phyloP scores from a whole-genome alignment of 2,113 vertebrate genomes.

The Xiphophorus hellerii region DNA sequence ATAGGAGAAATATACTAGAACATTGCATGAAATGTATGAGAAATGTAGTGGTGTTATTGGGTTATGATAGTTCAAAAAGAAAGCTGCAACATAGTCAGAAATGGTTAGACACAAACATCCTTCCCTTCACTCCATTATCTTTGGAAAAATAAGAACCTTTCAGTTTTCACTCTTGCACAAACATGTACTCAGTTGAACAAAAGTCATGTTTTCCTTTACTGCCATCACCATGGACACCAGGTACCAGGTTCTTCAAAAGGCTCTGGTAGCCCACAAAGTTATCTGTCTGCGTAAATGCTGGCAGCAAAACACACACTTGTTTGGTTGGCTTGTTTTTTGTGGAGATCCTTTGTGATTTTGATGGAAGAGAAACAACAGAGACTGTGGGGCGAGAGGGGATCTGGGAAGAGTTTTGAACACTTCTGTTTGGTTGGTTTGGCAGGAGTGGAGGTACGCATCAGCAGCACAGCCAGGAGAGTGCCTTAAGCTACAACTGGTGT shows the following conservation, averaged over 20 bases:
- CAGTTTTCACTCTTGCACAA: slow-evolving; percentile 11
- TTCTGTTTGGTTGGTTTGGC: slow-evolving; percentile 35
- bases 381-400: background rate
- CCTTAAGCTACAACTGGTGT: slow-evolving; percentile 40
- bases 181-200: slow-evolving; percentile 34
- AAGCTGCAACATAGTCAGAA: too few relatives aligned
- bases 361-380: slow-evolving; percentile 27
- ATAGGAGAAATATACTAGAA: too few relatives aligned
- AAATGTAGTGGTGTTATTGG: too few relatives aligned
- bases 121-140: slow-evolving; percentile 56
- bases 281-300: slow-evolving; percentile 54
- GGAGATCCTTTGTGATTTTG: slow-evolving; percentile 59
- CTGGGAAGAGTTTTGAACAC: slow-evolving; percentile 27
- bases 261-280: slow-evolving; percentile 43
- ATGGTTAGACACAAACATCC: too few relatives aligned
- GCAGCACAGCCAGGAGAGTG: slow-evolving; percentile 37
- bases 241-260: slow-evolving; percentile 53
- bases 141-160: slow-evolving; percentile 46
- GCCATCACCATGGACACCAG: slow-evolving; percentile 66
- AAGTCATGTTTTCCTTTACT: slow-evolving; percentile 44
- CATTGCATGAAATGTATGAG: too few relatives aligned
- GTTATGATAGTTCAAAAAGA: too few relatives aligned
- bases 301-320: slow-evolving; percentile 70
- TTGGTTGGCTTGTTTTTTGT: slow-evolving; percentile 55
- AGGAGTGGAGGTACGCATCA: slow-evolving; percentile 41